A percentile compares a stretch with the other conserved stretches of the same genome.
phyloP scores from a whole-genome alignment of 2,797 vertebrate genomes.

The Lacerta bilineata region DNA sequence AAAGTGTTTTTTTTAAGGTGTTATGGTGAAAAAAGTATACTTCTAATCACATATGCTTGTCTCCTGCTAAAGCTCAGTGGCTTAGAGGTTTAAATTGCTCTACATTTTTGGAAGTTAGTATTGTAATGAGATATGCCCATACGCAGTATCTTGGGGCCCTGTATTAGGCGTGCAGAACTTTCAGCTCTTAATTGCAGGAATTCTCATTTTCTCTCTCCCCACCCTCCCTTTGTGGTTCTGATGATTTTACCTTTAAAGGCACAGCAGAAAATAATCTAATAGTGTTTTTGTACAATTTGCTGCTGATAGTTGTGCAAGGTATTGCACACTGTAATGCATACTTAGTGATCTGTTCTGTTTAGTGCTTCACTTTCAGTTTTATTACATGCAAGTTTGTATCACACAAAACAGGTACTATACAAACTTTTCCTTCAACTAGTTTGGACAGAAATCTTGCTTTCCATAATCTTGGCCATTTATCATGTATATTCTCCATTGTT shows the following conservation, averaged over 20 bases:
- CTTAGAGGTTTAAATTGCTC: constrained; percentile 65
- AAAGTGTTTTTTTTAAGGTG: neutral
- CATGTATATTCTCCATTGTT: neutral
- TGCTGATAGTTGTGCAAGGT: constrained; percentile 32
- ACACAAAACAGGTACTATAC: neutral
- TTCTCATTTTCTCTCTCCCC: constrained; percentile 12
- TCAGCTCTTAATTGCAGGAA: constrained; percentile 16
- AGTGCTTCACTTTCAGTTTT: neutral
- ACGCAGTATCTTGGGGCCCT: constrained; percentile 47
- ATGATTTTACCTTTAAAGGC: constrained; percentile 45
- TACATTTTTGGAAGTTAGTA: constrained; percentile 61
- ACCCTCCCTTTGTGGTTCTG: constrained; percentile 34
- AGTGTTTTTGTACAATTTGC: neutral
- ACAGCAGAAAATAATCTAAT: neutral
- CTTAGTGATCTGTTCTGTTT: neutral
- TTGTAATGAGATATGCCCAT: constrained; percentile 63
- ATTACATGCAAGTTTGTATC: neutral
- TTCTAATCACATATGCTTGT: constrained; percentile 57
- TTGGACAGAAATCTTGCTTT: neutral
- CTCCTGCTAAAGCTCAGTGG: constrained; percentile 58
- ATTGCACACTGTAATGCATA: constrained; percentile 29
- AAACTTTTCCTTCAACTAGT: neutral
- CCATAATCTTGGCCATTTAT: neutral
- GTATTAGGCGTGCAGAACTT: constrained; percentile 23
- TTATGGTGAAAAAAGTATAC: neutral